Percentiles rank a stretch among this genome's conserved stretches.
Evolutionary conservation across 2,113 vertebrate species (phyloP).

Genomic region (Tyrannus savana): DNA sequence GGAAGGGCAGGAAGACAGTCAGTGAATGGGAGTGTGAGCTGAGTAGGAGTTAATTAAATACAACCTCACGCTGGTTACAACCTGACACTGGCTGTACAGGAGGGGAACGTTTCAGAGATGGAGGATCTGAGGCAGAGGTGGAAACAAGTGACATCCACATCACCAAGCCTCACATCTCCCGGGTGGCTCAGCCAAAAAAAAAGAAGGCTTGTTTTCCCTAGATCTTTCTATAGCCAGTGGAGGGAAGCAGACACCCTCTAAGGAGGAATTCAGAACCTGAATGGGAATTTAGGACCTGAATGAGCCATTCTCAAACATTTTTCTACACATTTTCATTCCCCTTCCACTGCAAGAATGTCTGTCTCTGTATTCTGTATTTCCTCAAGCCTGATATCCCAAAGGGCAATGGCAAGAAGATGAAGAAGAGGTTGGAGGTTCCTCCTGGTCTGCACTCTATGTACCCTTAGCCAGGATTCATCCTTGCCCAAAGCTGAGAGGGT

Average conservation of each 20-base stretch:
- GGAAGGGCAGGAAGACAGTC: background rate
- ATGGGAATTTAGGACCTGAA: background rate
- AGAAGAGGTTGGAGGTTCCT: background rate
- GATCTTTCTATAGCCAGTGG: background rate
- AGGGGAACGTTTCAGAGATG: background rate
- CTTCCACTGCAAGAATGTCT: background rate
- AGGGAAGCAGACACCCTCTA: background rate
- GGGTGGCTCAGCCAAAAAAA: background rate
- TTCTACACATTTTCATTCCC: background rate
- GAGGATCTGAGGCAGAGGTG: background rate
- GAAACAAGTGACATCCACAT: background rate
- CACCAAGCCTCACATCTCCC: background rate
- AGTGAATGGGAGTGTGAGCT: background rate
- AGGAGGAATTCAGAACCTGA: background rate
- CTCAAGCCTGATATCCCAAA: background rate
- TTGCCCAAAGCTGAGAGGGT: background rate
- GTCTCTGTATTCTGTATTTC: background rate
- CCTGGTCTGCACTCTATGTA: background rate
- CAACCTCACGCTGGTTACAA: background rate
- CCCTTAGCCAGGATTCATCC: background rate
- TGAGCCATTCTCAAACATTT: fast-evolving
- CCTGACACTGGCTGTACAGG: background rate
- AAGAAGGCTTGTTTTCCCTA: background rate
- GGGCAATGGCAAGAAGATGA: fast-evolving
- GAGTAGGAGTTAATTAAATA: background rate